Conservation (phyloP, 2,797 vertebrate genomes). For the Anniella stebbinsi region DNA sequence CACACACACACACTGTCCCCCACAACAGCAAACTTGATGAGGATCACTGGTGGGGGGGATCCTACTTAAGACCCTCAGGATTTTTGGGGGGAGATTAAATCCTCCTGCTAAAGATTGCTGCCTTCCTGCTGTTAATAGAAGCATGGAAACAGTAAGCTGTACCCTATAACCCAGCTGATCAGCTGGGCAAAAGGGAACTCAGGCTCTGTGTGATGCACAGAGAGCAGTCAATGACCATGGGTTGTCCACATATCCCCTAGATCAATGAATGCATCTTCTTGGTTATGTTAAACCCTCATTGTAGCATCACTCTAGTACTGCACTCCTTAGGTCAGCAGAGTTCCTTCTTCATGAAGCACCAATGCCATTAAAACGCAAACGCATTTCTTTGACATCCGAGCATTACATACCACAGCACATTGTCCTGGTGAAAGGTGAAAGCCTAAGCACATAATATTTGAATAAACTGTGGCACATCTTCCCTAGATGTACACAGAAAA, state of each 20-base stretch:
- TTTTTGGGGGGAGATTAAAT: no score
- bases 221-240: no score
- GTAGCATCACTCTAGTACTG: not conserved
- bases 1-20: no score
- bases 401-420: not conserved
- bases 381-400: not conserved
- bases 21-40: no score
- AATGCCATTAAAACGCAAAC: not conserved
- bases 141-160: no score
- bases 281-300: slow-evolving; percentile 17
- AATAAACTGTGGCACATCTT: not conserved
- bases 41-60: no score
- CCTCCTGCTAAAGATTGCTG: no score
- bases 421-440: not conserved
- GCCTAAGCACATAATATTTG: not conserved
- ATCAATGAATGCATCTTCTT: not conserved
- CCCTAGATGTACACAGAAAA: not conserved
- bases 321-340: not conserved
- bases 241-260: not conserved
- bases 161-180: no score
- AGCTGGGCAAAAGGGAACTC: no score
- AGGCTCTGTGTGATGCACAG: no score
- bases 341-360: not conserved
- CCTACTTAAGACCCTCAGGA: no score
- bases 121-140: no score